Evolutionary conservation across 2,797 vertebrate species (phyloP).

Genomic region (Lemur catta): DNA sequence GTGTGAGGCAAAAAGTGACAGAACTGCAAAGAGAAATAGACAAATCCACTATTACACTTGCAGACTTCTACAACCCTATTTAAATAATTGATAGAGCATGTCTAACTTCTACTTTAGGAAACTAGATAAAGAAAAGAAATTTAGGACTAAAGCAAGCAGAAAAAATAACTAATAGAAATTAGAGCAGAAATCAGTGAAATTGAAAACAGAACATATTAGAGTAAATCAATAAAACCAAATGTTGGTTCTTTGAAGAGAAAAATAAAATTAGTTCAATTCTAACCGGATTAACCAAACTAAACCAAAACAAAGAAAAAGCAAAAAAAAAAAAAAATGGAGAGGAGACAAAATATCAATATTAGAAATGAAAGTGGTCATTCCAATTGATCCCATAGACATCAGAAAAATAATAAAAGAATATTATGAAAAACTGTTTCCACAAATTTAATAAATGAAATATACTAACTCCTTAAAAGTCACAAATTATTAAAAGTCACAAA

Average conservation of each 20-base stretch:
- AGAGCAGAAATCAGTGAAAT: not conserved
- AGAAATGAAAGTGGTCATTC: not conserved
- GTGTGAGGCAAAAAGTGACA: not conserved
- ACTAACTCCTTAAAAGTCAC: not conserved
- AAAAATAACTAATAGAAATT: not conserved
- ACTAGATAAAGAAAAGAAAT: not conserved
- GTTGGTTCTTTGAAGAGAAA: not conserved
- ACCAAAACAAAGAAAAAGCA: not conserved
- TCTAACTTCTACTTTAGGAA: not conserved
- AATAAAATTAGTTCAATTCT: not conserved
- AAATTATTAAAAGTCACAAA: not conserved
- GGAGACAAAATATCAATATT: not conserved
- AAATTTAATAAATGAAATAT: not conserved
- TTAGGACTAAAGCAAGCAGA: not conserved
- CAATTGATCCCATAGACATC: not conserved
- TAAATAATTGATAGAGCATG: not conserved
- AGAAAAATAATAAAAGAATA: not conserved
- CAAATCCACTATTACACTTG: not conserved
- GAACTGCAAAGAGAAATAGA: not conserved
- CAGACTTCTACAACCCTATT: not conserved
- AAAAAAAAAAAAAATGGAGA: not conserved
- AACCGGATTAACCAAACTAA: not conserved
- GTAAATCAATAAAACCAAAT: not conserved
- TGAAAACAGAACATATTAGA: not conserved
- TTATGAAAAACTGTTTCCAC: not conserved